These are phyloP conservation scores for Mastacembelus armatus DNA, from an alignment of 2,797 vertebrate genomes.

Conservation along the genomic window DNA sequence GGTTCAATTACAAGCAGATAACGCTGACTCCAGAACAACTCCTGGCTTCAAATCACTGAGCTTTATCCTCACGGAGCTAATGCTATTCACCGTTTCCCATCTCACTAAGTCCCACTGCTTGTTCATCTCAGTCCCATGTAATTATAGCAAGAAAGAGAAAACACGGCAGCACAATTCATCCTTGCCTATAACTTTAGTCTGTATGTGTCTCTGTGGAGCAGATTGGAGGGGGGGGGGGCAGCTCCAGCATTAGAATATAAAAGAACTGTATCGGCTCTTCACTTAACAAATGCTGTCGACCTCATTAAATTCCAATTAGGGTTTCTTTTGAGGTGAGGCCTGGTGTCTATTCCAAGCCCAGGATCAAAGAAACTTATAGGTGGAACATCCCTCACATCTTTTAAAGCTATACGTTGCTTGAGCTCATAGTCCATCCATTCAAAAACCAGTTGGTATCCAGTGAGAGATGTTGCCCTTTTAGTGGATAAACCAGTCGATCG, in stretches of 20 bases:
- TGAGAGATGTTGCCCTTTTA: constrained; percentile 7
- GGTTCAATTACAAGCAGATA: constrained; percentile 52
- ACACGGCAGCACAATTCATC: constrained; percentile 36
- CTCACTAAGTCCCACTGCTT: constrained; percentile 47
- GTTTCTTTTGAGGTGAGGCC: constrained; percentile 57
- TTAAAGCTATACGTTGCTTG: constrained; percentile 24
- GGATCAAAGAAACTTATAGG: constrained; percentile 69
- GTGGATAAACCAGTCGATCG: not conserved
- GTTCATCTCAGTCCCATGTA: constrained; percentile 56
- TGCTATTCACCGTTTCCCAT: constrained; percentile 49
- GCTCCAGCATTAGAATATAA: constrained; percentile 50
- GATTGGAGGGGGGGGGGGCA: too few species aligned
- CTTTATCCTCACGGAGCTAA: constrained; percentile 41
- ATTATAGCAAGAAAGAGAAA: constrained; percentile 62
- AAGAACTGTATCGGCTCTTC: constrained; percentile 49
- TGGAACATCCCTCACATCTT: constrained; percentile 52
- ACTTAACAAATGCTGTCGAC: constrained; percentile 55
- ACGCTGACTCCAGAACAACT: constrained; percentile 50
- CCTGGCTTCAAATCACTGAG: constrained; percentile 19
- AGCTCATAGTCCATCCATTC: constrained; percentile 24
- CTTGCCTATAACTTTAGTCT: constrained; percentile 24
- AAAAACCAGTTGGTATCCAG: constrained; percentile 16
- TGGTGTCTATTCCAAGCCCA: constrained; percentile 34
- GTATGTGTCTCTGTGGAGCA: constrained; percentile 42
- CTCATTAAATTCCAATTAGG: constrained; percentile 81